A percentile compares a stretch with the other conserved stretches of the same genome.
phyloP scores from a whole-genome alignment of 2,797 vertebrate genomes.

The Diceros bicornis region DNA sequence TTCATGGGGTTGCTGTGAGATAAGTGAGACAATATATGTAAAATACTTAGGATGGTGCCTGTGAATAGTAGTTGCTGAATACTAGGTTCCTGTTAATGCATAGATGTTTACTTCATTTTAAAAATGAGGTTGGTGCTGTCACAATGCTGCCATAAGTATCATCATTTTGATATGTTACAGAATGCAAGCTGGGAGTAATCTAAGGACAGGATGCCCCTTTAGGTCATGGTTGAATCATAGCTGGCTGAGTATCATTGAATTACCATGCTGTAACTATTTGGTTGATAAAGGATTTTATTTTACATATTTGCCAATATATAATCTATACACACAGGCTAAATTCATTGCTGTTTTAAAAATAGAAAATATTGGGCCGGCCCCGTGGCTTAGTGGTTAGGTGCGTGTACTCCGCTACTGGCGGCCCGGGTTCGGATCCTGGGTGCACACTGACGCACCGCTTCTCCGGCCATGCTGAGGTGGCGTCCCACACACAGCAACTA shows the following conservation, averaged over 20 bases:
- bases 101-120: background rate
- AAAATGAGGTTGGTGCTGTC: background rate
- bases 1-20: background rate
- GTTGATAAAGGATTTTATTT: background rate
- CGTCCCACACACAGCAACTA: too few species aligned
- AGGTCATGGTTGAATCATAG: background rate
- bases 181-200: background rate
- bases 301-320: background rate
- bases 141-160: background rate
- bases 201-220: background rate
- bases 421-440: too few species aligned
- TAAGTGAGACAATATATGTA: background rate
- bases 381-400: too few species aligned
- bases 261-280: background rate
- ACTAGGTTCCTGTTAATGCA: background rate
- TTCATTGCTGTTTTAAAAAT: background rate
- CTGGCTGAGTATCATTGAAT: background rate
- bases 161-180: background rate
- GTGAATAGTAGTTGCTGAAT: background rate
- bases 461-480: too few species aligned
- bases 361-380: background rate
- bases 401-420: too few species aligned
- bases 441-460: too few species aligned
- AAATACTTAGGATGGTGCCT: background rate
- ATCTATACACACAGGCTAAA: background rate